Base-by-base conservation (phyloP, 1,140 invertebrate genomes). In the Drosophila mayri region DNA sequence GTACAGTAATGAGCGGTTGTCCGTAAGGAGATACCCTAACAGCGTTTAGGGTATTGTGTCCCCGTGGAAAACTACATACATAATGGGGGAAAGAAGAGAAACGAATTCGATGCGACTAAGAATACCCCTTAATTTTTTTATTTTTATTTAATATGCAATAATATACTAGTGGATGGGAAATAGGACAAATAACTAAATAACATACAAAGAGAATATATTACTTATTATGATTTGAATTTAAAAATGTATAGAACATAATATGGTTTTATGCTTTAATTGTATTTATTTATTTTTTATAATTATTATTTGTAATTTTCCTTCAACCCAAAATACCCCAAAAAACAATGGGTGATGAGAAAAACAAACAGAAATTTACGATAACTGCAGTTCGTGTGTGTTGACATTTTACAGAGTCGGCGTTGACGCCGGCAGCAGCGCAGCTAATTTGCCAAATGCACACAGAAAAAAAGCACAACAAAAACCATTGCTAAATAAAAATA, bases 401-500 rank as follows among this genome's bases (percentile, higher is more conserved):
- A 76, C 76, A 79, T 76, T 84, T 71, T 67, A 70, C 65, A 58
- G 52, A 49, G 76, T 65, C 41, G 59, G 47, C 61, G 76, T 65
- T 38, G 59, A 54, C 61, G 49, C 44, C 20, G 49, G 12, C 41
- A 22, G 76, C 32, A 44, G 57, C 40, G 54, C 28, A 73, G 63
- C 67, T 72, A 83, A 79, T 70, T 79, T 70, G 75, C 70, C 38
- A 75, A 83, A 79, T 83, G 81, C 64, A 83, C 67, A 82, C 60
- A 38, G 22, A 52, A 63, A 46, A 41, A 28, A 41, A 22, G 9
- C 4, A 25, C 28, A 25, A 55, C 11, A 57, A 43, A 47, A 20
- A 46, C 20, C 16, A 22, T n/a, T 16, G 14, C 32, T 28, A 18
- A 65, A 7, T 10, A 35, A 37, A 11, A 55, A 18, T 20, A 25